Evolutionary conservation across 2,888 invertebrate species (phyloP).

Genomic region (Cephus pulcher): DNA sequence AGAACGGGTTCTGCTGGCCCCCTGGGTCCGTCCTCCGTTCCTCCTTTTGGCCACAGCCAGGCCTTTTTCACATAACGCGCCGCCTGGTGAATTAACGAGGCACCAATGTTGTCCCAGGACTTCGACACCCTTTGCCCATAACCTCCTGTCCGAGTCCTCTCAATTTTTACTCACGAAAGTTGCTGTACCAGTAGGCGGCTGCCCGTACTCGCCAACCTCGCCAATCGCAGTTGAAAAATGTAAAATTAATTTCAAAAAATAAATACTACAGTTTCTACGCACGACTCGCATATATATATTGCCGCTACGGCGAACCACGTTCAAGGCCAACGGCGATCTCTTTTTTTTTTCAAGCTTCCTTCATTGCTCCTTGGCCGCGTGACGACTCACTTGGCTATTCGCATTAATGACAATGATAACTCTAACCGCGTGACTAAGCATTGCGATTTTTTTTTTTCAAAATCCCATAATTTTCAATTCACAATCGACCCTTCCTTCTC

Average conservation of each 20-base stretch:
- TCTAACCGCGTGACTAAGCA: neutral
- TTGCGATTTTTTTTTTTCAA: neutral
- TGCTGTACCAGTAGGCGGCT: neutral
- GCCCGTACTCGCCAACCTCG: conserved; percentile 10
- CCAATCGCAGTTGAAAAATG: neutral
- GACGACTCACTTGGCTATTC: neutral
- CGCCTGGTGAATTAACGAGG: conserved; percentile 14
- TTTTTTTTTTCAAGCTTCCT: neutral
- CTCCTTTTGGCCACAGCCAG: conserved; percentile 17
- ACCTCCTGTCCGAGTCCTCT: neutral
- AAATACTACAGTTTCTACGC: neutral
- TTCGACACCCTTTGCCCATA: neutral
- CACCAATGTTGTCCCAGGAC: conserved; percentile 4
- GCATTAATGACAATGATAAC: neutral
- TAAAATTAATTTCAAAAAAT: neutral
- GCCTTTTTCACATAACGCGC: conserved; percentile 30
- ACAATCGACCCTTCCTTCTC: neutral
- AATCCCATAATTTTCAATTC: neutral
- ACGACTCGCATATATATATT: neutral
- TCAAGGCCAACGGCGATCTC: neutral
- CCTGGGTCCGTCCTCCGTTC: conserved; percentile 28
- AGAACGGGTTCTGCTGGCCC: conserved; percentile 44
- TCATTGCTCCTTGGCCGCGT: neutral
- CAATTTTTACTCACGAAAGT: neutral
- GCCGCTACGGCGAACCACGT: neutral